Evolutionary conservation across 1,140 invertebrate species (phyloP), one percentile per base, ranked within the genome.

Genomic region (Drosophila tani): DNA sequence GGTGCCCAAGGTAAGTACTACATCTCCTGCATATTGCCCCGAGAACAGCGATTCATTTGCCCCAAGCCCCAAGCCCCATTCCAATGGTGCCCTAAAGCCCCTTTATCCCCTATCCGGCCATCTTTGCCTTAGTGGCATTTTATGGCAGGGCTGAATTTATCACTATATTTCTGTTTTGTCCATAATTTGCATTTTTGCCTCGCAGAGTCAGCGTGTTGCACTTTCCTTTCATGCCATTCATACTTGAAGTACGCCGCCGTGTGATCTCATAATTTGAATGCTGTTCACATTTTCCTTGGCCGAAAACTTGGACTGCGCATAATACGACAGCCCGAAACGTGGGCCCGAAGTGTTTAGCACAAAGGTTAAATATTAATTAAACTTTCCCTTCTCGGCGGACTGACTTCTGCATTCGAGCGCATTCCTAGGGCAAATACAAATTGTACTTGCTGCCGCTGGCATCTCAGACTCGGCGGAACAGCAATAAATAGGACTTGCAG

Each of bases 1-100:
- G 90, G 91, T 86, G 91, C 90, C 75, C 85, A 90, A 90, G 91
- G 90, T 92, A 92, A 92, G 91, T 92, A 91, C 75, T 60, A 59
- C 46, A 40, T 73, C 69, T 59, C 46, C 29, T 32, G n/a, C 46
- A 12, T 27, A 35, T 19, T 17, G 50, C 27, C 50, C 63, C 51
- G 32, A 21, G 32, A 38, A 38, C 56, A 21, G 45, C 35, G 32
- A 43, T 41, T 59, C 45, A 58, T 35, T 24, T 40, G 32, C 27
- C 38, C 35, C 41, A 32, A 27, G 38, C 40, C 38, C 62, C 5
- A 47, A 21, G 17, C 45, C 9, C 21, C 43, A 11, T 24, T 24
- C 21, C 21, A 2, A 24, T 24, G 15, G n/a, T 51, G 49, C 47
- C 21, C 9, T 17, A 50, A 21, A 19, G 41, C 17, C 9, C 29